Evolutionary conservation across 2,888 invertebrate species (phyloP).

Genomic region (Sthenelais limicola): DNA sequence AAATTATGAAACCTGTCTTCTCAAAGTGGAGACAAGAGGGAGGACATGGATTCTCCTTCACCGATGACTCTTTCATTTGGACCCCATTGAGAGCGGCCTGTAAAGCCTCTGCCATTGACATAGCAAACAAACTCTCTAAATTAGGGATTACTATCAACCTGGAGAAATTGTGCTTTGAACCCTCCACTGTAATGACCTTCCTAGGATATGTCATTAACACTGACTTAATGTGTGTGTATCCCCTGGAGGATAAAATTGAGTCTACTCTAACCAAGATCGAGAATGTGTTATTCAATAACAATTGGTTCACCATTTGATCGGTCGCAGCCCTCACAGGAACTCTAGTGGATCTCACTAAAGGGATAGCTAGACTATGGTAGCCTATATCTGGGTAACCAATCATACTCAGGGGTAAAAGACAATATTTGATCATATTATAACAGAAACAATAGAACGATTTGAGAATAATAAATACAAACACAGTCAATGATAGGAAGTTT

Average conservation of each 20-base stretch:
- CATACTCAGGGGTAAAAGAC: too few species aligned
- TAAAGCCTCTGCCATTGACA: constrained; percentile 23
- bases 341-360: constrained; percentile 14
- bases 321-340: constrained; percentile 20
- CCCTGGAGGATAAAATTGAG: constrained; percentile 25
- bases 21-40: constrained; percentile 45
- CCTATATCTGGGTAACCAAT: too few species aligned
- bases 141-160: constrained; percentile 46
- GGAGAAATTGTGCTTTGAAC: constrained; percentile 43
- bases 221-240: constrained; percentile 43
- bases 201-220: constrained; percentile 51
- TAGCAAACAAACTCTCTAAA: constrained; percentile 33
- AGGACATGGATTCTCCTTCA: constrained; percentile 42
- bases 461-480: too few species aligned
- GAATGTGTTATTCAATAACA: neutral
- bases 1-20: constrained; percentile 51
- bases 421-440: too few species aligned
- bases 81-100: constrained; percentile 31
- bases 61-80: constrained; percentile 50
- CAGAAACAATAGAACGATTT: too few species aligned
- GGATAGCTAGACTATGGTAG: too few species aligned
- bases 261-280: neutral
- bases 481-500: too few species aligned
- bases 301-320: constrained; percentile 2
- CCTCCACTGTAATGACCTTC: constrained; percentile 42